Conservation (phyloP, 1,140 invertebrate species). For the Drosophila tsacasi region DNA sequence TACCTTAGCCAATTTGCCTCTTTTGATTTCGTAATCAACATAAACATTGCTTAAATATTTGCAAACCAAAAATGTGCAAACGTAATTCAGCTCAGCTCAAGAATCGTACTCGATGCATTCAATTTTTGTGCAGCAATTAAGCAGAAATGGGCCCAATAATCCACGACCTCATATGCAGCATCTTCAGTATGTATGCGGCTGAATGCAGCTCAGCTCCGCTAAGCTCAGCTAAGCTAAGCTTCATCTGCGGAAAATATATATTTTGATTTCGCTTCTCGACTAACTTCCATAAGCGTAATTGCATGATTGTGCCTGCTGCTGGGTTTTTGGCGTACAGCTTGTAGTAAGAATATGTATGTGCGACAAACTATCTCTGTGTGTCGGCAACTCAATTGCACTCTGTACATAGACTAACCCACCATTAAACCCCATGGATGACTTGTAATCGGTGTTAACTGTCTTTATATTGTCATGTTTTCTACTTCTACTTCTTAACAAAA, state of each 20-base stretch:
- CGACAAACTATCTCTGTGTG: conserved; percentile 8
- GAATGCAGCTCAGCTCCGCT: conserved; percentile 16
- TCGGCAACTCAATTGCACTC: conserved; percentile 56
- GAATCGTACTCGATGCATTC: conserved; percentile 39
- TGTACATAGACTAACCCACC: conserved; percentile 77
- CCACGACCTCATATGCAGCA: conserved; percentile 84
- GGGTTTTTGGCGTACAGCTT: conserved; percentile 72
- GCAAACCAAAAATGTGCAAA: conserved; percentile 72
- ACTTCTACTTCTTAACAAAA: conserved; percentile 21
- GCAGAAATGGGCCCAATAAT: conserved; percentile 63
- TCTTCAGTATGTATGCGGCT: conserved; percentile 40
- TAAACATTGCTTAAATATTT: conserved; percentile 75
- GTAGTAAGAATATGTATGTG: conserved; percentile 52
- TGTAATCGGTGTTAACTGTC: conserved; percentile 80
- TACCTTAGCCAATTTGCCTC: conserved; percentile 55
- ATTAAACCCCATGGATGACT: conserved; percentile 43
- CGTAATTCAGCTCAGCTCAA: conserved; percentile 63
- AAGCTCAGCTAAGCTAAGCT: conserved; percentile 19
- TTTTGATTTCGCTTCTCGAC: conserved; percentile 73
- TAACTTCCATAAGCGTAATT: conserved; percentile 57
- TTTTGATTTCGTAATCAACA: conserved; percentile 69
- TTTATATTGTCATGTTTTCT: conserved; percentile 76
- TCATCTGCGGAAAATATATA: conserved; percentile 38
- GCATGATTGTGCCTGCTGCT: conserved; percentile 82
- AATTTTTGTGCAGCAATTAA: conserved; percentile 52